Conservation (phyloP, 2,113 vertebrate genomes). For the Sapajus apella region DNA sequence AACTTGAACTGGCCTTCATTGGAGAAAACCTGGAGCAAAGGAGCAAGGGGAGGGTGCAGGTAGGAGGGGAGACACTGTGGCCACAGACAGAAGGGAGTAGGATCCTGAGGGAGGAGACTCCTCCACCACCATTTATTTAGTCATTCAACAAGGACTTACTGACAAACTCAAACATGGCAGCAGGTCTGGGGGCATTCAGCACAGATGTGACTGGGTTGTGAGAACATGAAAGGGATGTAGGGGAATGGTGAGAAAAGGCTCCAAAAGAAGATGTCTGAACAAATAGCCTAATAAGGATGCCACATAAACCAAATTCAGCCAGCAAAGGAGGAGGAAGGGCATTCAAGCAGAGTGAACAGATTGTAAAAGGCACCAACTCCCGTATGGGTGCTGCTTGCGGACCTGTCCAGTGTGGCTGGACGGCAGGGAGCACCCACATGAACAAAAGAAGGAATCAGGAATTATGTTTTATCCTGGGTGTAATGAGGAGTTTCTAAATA, state of each 20-base stretch:
- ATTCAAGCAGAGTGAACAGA: neutral
- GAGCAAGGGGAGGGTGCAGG: conserved; percentile 5
- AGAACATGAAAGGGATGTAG: neutral
- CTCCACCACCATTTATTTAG: neutral
- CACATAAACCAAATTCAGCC: neutral
- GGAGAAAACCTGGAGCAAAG: conserved; percentile 90
- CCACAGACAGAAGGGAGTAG: conserved; percentile 23
- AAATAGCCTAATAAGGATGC: neutral
- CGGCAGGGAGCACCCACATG: neutral
- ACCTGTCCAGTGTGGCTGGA: neutral
- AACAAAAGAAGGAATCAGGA: neutral
- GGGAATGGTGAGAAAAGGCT: neutral
- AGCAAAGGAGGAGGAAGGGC: neutral
- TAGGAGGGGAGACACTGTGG: neutral
- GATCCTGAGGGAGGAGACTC: conserved; percentile 7
- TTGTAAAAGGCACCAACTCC: neutral
- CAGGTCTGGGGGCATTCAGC: neutral
- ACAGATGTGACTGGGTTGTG: neutral
- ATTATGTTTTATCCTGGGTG: neutral
- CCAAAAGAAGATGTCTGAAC: neutral
- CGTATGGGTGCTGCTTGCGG: neutral
- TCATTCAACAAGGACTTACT: conserved; percentile 29
- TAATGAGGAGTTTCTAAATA: neutral
- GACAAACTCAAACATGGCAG: neutral
- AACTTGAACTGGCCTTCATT: conserved; percentile 97